Evolutionary conservation across 2,888 invertebrate genomes (phyloP), one percentile per base, ranked within the genome.

Genomic region (Parascotia fuliginaria): DNA sequence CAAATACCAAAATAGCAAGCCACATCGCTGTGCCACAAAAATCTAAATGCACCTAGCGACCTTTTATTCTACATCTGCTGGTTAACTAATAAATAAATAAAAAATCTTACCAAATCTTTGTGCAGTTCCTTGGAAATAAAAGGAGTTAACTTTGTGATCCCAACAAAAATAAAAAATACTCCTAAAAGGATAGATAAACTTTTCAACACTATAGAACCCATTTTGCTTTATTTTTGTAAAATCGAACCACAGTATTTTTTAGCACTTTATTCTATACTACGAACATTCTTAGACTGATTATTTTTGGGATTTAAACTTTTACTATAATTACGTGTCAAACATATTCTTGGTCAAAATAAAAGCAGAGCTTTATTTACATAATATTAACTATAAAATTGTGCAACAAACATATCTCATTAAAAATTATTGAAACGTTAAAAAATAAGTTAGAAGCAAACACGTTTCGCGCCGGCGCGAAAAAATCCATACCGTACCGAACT

Each of bases 31-130:
- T 80, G 81, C 77, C 79, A 87, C 89, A 82, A 86, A 88, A 87
- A 84, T 85, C 74, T 78, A 77, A 69, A 80, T 86, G 84, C 85
- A 87, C 72, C 73, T 70, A 77, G 70, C 82, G 85, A 88, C 84
- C 87, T 87, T 86, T 79, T 62, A 70, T 54, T 67, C 44, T 58
- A 31, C 33, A 46, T 65, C 43, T 61, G 54, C 33, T 57, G 44
- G 31, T 45, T 32, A 56, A 49, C 40, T n/a, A n/a, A n/a, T n/a
- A n/a, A n/a, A n/a, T n/a, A n/a, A n/a, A n/a, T n/a, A n/a, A n/a
- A n/a, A n/a, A n/a, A n/a, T n/a, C 96, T 95, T 89, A 98, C 98
- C 96, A 98, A 94, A 92, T 98, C 98, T 93, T 97, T 98, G 87
- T 98, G 98, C 59, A 98, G 94, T 89, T 98, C 98, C 93, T 97